These are phyloP conservation scores for Parasteatoda tepidariorum DNA, from an alignment of 1,140 invertebrate genomes.

Conservation along the genomic window DNA sequence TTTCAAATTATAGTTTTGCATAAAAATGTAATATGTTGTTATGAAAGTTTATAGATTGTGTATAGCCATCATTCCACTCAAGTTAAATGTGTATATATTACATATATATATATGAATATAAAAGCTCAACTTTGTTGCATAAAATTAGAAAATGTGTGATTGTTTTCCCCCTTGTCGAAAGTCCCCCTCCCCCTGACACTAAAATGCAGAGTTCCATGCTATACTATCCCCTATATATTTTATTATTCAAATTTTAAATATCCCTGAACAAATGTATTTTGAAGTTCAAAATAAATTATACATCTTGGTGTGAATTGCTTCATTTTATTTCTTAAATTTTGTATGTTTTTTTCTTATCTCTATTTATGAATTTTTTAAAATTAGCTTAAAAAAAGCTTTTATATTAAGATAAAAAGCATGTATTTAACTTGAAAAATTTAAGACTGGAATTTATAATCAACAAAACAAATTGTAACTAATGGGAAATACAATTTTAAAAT, in stretches of 20 bases:
- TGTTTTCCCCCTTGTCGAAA: conserved; percentile 63
- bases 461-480: too few species aligned
- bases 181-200: conserved; percentile 63
- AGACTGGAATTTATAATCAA: too few species aligned
- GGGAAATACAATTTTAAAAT: too few species aligned
- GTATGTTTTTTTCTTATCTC: neutral
- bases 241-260: conserved; percentile 69
- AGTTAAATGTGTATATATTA: conserved; percentile 29
- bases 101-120: conserved; percentile 20
- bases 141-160: conserved; percentile 54
- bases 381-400: neutral
- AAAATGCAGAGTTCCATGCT: conserved; percentile 67
- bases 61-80: neutral
- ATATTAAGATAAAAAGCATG: neutral
- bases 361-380: too few species aligned
- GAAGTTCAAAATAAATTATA: conserved; percentile 66
- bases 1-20: conserved; percentile 8
- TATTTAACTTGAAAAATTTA: neutral
- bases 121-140: conserved; percentile 61
- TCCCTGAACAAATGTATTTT: conserved; percentile 68
- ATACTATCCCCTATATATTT: conserved; percentile 69
- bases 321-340: neutral
- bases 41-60: conserved; percentile 61
- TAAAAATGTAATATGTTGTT: conserved; percentile 55
- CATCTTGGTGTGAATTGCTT: conserved; percentile 64